A percentile compares a stretch with the other conserved stretches of the same genome.
Conservation (phyloP, 2,113 vertebrate species). For the Rhegmatorhina hoffmannsi region DNA sequence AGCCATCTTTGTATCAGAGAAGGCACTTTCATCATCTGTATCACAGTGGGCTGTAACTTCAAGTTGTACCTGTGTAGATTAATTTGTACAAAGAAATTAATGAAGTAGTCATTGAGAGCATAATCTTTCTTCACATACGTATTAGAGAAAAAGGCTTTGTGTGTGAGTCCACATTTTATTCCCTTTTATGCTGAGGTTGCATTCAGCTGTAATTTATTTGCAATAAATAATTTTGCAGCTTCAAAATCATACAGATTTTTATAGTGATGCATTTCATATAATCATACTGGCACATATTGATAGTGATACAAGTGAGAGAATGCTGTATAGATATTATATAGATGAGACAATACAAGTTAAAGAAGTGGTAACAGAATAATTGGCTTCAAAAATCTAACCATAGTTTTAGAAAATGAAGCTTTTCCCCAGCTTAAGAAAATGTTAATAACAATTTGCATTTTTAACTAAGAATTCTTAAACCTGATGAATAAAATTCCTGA, state of each 20-base stretch:
- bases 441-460: not conserved
- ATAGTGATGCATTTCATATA: not conserved
- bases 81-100: not conserved
- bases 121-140: not conserved
- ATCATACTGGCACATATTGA: not conserved
- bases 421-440: not conserved
- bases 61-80: not conserved
- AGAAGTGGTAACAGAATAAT: not conserved
- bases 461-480: not conserved
- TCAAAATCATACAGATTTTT: not conserved
- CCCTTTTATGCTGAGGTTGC: not conserved
- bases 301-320: not conserved
- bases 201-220: not conserved
- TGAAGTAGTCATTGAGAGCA: not conserved
- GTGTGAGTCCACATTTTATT: not conserved
- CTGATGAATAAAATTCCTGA: not conserved
- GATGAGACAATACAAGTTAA: not conserved
- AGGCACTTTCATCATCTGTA: rapidly evolving
- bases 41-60: not conserved
- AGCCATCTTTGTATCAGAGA: not conserved
- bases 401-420: not conserved
- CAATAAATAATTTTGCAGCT: not conserved
- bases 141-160: not conserved
- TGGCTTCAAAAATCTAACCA: not conserved
- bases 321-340: not conserved